A percentile compares a stretch with the other conserved stretches of the same genome.
Evolutionary conservation across 2,888 invertebrate genomes (phyloP).

Genomic region (Athetis lepigone): DNA sequence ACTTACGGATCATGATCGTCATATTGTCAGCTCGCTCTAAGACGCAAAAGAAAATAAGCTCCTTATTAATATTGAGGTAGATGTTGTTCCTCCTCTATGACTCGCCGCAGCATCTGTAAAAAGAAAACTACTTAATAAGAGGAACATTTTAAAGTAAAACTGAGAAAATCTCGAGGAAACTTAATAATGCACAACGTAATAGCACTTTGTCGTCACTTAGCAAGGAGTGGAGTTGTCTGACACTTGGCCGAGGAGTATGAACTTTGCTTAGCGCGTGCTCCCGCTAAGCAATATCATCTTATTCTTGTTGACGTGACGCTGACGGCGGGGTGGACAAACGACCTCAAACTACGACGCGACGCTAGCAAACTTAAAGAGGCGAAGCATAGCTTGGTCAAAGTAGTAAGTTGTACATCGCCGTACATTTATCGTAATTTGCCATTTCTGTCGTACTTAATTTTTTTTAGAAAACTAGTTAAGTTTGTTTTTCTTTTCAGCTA

Average conservation of each 20-base stretch:
- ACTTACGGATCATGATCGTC: conserved; percentile 70
- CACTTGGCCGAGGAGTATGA: too few species aligned
- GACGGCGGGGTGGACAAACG: too few species aligned
- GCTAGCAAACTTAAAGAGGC: too few species aligned
- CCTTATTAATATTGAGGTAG: conserved; percentile 52
- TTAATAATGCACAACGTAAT: conserved; percentile 38
- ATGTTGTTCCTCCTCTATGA: conserved; percentile 34
- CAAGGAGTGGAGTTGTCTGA: conserved; percentile 18
- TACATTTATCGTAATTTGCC: too few species aligned
- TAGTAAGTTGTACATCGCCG: too few species aligned
- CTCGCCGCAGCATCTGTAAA: conserved; percentile 59
- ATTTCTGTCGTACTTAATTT: neutral
- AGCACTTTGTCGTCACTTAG: conserved; percentile 35
- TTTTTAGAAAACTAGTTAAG: neutral
- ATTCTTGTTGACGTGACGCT: too few species aligned
- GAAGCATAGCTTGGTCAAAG: too few species aligned
- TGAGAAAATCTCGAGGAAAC: conserved; percentile 32
- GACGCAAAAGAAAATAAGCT: conserved; percentile 25
- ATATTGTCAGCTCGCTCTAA: conserved; percentile 60
- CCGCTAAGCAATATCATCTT: too few species aligned
- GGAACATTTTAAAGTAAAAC: conserved; percentile 10
- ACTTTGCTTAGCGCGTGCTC: too few species aligned
- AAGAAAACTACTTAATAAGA: conserved; percentile 13
- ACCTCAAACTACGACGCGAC: too few species aligned
- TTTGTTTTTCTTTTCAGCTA: too few species aligned